Conservation (phyloP, 2,113 vertebrate species). For the Cygnus atratus region DNA sequence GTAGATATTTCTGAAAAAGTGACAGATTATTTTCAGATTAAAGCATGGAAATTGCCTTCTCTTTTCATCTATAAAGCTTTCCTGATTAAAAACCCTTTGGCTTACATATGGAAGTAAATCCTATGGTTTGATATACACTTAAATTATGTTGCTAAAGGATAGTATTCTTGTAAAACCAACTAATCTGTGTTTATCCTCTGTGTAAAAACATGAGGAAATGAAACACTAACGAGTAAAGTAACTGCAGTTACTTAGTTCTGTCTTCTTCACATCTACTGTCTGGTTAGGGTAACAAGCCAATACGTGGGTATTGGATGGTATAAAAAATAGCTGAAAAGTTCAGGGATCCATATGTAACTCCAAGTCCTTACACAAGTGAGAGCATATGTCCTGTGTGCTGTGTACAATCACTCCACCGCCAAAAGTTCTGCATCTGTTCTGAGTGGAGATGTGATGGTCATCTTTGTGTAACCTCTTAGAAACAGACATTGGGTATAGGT, state of each 20-base stretch:
- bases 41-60: neutral
- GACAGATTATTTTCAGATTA: neutral
- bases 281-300: neutral
- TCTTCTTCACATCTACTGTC: neutral
- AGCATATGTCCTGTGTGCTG: neutral
- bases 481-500: neutral
- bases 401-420: neutral
- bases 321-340: neutral
- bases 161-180: neutral
- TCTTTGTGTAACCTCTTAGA: neutral
- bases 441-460: neutral
- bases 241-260: neutral
- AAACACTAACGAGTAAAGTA: neutral
- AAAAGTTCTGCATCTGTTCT: accelerated
- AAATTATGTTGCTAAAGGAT: neutral
- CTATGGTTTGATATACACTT: neutral
- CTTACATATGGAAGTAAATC: neutral
- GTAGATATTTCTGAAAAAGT: neutral
- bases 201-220: neutral
- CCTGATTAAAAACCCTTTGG: neutral
- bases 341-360: neutral
- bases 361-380: neutral
- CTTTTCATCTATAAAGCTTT: neutral
- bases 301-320: too few relatives aligned
- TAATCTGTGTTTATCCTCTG: neutral